These are phyloP conservation scores for Apostichopus leukothele DNA, from an alignment of 53 echinoderm and acorn worm species.

Conservation along the genomic window DNA sequence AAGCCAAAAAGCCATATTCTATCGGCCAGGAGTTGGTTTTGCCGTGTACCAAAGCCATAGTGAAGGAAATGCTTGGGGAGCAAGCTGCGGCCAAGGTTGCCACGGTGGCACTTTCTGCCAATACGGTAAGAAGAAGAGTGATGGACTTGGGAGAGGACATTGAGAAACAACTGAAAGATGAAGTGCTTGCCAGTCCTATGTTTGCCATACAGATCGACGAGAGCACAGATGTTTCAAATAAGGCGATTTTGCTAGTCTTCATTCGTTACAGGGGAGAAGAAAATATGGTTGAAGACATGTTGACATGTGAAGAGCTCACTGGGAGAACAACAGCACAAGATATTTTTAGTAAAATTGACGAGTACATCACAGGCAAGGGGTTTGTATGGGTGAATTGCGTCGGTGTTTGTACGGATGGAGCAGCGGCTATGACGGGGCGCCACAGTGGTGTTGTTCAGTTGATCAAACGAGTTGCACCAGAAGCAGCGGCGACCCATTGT, in stretches of 20 bases:
- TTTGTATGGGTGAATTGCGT: background rate
- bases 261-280: too few species aligned
- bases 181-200: too few species aligned
- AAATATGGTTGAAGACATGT: too few species aligned
- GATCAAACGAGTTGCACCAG: too few species aligned
- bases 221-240: slow-evolving; percentile 24
- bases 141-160: background rate
- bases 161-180: too few species aligned
- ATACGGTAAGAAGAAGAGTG: background rate
- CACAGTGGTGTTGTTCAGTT: too few species aligned
- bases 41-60: slow-evolving; percentile 29
- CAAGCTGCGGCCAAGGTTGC: slow-evolving; percentile 38
- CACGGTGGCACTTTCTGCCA: too few species aligned
- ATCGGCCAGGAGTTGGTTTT: slow-evolving; percentile 40
- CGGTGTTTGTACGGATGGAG: too few species aligned
- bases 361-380: slow-evolving; percentile 27
- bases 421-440: too few species aligned
- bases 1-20: slow-evolving; percentile 42
- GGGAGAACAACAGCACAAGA: too few species aligned
- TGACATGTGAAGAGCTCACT: too few species aligned
- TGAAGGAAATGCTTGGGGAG: slow-evolving; percentile 6
- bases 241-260: background rate
- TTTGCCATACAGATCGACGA: slow-evolving; percentile 10
- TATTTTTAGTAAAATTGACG: background rate
- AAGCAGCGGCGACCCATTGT: too few species aligned